These are phyloP conservation scores for Pteropus rufus DNA, from an alignment of 2,797 vertebrate species.

Conservation along the genomic window DNA sequence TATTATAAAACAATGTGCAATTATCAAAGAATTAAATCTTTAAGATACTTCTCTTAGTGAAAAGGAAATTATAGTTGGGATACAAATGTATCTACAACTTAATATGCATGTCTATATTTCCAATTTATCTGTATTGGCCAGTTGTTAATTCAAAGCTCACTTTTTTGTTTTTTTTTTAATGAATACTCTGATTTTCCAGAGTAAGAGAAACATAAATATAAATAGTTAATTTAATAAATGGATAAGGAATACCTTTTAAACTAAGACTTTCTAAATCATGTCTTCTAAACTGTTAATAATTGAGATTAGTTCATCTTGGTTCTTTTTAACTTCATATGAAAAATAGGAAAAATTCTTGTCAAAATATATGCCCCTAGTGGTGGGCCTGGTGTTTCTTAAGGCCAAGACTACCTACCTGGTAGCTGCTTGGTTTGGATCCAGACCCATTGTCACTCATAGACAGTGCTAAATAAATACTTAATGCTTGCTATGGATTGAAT, in stretches of 20 bases:
- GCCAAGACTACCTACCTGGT: background rate
- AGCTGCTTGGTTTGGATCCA: background rate
- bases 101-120: slow-evolving; percentile 6
- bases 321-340: background rate
- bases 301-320: background rate
- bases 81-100: slow-evolving; percentile 9
- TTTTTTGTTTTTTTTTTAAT: background rate
- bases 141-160: background rate
- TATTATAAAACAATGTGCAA: slow-evolving; percentile 2
- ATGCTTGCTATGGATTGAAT: background rate
- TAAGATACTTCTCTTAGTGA: background rate
- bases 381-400: background rate
- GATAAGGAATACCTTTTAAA: background rate
- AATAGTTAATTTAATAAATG: background rate
- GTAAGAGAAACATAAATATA: background rate
- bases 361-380: background rate
- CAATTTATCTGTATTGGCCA: background rate
- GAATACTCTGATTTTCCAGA: background rate
- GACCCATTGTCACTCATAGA: background rate
- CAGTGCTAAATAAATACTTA: background rate
- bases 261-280: background rate
- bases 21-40: slow-evolving; percentile 31
- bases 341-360: background rate
- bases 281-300: background rate
- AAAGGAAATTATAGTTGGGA: slow-evolving; percentile 15